Evolutionary conservation across 2,888 invertebrate species (phyloP).

Genomic region (Margaritifera margaritifera): DNA sequence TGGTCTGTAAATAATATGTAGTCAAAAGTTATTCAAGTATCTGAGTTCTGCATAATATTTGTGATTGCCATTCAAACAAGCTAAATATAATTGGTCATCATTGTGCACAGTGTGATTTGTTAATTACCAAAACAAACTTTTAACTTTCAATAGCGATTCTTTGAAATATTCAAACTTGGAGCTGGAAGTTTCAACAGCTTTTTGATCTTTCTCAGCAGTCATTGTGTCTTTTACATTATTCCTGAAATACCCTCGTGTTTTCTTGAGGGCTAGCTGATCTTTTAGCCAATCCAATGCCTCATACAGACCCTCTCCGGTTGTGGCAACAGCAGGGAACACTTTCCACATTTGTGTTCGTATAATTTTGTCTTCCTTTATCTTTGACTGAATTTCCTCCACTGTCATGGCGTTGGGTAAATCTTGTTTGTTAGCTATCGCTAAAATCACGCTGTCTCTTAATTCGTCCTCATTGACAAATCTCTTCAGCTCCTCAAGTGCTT

Average conservation of each 20-base stretch:
- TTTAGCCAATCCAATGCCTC: constrained; percentile 40
- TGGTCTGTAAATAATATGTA: too few species aligned
- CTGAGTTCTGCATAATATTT: too few species aligned
- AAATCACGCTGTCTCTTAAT: constrained; percentile 23
- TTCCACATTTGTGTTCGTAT: constrained; percentile 12
- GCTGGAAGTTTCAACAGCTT: not conserved
- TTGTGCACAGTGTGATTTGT: too few species aligned
- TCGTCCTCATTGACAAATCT: constrained; percentile 28
- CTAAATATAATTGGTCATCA: too few species aligned
- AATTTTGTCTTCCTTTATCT: constrained; percentile 11
- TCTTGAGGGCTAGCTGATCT: not conserved
- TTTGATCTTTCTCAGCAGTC: not conserved
- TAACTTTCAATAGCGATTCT: too few species aligned
- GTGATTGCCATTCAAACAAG: too few species aligned
- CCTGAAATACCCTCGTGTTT: too few species aligned
- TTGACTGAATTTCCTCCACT: constrained; percentile 29
- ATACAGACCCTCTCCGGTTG: constrained; percentile 23
- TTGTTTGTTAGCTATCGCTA: constrained; percentile 55
- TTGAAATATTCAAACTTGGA: too few species aligned
- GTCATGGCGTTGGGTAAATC: constrained; percentile 42
- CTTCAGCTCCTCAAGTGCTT: constrained; percentile 37
- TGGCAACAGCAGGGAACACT: constrained; percentile 28
- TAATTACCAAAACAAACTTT: too few species aligned
- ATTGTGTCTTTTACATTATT: not conserved
- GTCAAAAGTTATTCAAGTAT: too few species aligned